Percentiles rank a stretch among this genome's conserved stretches.
phyloP scores from a whole-genome alignment of 2,797 vertebrate genomes.

The Enteromius anoplus region DNA sequence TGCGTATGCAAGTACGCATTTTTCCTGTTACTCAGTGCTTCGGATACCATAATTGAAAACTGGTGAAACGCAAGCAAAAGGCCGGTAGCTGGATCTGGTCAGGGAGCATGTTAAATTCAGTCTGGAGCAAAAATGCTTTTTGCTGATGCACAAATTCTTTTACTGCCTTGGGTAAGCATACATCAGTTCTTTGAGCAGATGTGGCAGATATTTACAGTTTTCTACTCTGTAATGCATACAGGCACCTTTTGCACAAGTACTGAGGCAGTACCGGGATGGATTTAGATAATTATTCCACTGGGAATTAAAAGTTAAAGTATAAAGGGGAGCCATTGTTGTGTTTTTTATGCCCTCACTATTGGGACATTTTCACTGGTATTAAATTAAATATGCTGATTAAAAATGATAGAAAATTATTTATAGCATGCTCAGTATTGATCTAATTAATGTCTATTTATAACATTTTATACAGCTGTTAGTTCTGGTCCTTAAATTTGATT shows the following conservation, averaged over 20 bases:
- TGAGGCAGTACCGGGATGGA: neutral
- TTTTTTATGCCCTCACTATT: neutral
- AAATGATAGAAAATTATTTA: neutral
- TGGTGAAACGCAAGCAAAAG: slow-evolving; percentile 23
- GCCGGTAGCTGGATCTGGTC: slow-evolving; percentile 39
- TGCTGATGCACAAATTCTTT: slow-evolving; percentile 65
- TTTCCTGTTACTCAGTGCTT: slow-evolving; percentile 41
- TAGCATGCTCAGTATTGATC: neutral
- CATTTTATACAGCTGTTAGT: neutral
- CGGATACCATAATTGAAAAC: slow-evolving; percentile 45
- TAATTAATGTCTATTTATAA: neutral
- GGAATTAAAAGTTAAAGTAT: neutral
- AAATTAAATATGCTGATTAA: neutral
- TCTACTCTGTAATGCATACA: slow-evolving; percentile 72
- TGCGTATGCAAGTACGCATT: slow-evolving; percentile 50
- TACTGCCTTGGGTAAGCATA: slow-evolving; percentile 49
- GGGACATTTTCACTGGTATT: neutral
- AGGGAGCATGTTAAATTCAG: slow-evolving; percentile 51
- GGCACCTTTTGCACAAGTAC: slow-evolving; percentile 12
- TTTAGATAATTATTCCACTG: neutral
- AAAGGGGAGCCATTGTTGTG: neutral
- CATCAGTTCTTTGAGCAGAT: slow-evolving; percentile 60
- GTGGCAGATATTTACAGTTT: slow-evolving; percentile 61
- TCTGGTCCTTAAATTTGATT: neutral
- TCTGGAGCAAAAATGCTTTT: slow-evolving; percentile 55